Conservation (phyloP, 35 echinoderm and acorn worm species). For the Anneissia japonica region DNA sequence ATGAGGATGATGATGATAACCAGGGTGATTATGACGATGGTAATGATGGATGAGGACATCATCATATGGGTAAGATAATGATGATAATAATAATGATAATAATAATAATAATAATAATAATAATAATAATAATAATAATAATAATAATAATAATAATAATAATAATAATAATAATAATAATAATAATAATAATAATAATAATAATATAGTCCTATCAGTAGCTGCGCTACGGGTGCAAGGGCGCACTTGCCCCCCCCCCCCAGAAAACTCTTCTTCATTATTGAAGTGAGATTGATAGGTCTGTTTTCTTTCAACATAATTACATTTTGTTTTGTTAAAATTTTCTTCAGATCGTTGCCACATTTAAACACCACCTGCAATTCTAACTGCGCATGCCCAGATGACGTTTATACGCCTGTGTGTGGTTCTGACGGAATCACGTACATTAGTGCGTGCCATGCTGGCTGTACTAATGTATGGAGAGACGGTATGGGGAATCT, state of each 20-base stretch:
- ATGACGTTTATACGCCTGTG: constrained; percentile 50
- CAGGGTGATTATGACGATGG: too few species aligned
- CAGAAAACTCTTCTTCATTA: not conserved
- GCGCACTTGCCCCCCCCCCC: not conserved
- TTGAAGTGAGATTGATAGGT: not conserved
- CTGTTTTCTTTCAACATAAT: not conserved
- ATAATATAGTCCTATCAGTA: not conserved
- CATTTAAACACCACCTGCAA: constrained; percentile 59
- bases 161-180: not conserved
- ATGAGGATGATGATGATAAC: too few species aligned
- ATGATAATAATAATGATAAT: too few species aligned
- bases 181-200: not conserved
- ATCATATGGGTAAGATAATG: too few species aligned
- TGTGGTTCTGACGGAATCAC: constrained; percentile 76
- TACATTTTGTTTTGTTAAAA: not conserved
- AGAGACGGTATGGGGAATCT: too few species aligned
- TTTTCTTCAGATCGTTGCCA: not conserved
- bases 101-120: too few species aligned
- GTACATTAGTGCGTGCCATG: constrained; percentile 75
- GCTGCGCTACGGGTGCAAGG: not conserved
- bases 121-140: not conserved
- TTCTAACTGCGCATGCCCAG: constrained; percentile 52
- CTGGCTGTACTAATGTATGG: constrained; percentile 51
- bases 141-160: not conserved
- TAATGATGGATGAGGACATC: too few species aligned